phyloP scores from a whole-genome alignment of 2,888 invertebrate genomes.

The Hirtodrosophila histrioides region DNA sequence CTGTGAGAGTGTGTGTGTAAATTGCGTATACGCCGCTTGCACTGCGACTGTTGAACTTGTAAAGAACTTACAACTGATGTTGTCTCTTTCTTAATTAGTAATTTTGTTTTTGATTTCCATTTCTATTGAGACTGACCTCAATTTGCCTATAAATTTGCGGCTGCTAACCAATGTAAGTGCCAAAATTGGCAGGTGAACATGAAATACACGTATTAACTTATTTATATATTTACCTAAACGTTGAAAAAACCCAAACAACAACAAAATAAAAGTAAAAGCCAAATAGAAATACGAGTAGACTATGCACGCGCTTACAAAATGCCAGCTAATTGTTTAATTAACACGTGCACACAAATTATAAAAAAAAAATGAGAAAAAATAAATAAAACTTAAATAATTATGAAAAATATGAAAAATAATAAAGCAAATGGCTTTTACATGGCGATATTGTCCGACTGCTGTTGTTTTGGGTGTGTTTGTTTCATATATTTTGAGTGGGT shows the following conservation, averaged over 20 bases:
- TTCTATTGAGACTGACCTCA: conserved; percentile 35
- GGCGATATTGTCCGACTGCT: conserved; percentile 19
- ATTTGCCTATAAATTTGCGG: conserved; percentile 8
- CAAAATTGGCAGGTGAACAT: conserved; percentile 45
- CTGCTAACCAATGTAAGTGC: conserved; percentile 61
- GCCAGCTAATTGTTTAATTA: conserved; percentile 63
- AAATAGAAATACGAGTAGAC: conserved; percentile 7
- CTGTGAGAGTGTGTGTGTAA: conserved; percentile 16
- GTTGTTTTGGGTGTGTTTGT: conserved; percentile 9
- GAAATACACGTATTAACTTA: conserved; percentile 29
- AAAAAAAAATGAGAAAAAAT: conserved; percentile 16
- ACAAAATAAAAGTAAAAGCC: conserved; percentile 2
- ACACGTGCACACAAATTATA: conserved; percentile 66
- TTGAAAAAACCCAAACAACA: conserved; percentile 19
- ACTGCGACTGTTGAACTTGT: conserved; percentile 32
- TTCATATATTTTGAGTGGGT: conserved; percentile 10
- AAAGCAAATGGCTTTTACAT: conserved; percentile 35
- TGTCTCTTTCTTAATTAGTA: conserved; percentile 5
- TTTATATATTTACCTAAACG: conserved; percentile 6
- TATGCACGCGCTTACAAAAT: conserved; percentile 52
- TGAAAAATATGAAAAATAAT: conserved; percentile 27
- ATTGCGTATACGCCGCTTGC: conserved; percentile 69
- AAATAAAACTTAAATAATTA: conserved; percentile 19
- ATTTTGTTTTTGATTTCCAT: conserved; percentile 1
- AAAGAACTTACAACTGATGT: conserved; percentile 44